Conservation (phyloP, 2,113 vertebrate genomes). For the Cebus imitator region DNA sequence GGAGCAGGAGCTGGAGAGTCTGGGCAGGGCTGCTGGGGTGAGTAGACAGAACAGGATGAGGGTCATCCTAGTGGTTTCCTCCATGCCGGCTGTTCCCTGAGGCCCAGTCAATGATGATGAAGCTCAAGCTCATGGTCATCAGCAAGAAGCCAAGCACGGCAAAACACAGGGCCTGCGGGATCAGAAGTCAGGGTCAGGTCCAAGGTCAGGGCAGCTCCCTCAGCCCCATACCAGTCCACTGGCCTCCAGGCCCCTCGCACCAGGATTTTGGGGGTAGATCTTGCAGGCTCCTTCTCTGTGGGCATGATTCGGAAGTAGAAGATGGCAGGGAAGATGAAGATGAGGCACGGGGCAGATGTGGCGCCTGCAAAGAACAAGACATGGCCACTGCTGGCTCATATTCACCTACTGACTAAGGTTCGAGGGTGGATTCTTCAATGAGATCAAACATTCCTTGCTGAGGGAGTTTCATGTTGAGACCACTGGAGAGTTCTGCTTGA, state of each 20-base stretch:
- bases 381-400: background rate
- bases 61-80: constrained; percentile 90
- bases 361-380: constrained; percentile 86
- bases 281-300: constrained; percentile 93
- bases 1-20: constrained; percentile 1
- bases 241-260: constrained; percentile 81
- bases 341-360: constrained; percentile 97
- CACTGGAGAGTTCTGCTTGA: background rate
- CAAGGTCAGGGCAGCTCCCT: background rate
- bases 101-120: constrained; percentile 97
- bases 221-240: background rate
- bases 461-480: background rate
- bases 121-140: constrained; percentile 98
- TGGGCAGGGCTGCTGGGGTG: background rate
- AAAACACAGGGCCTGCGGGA: constrained; percentile 91
- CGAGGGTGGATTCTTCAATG: background rate
- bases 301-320: constrained; percentile 98
- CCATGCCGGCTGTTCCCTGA: constrained; percentile 84
- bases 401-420: background rate
- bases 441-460: background rate
- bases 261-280: constrained; percentile 92
- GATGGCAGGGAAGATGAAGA: constrained; percentile 98
- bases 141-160: constrained; percentile 92
- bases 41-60: background rate
- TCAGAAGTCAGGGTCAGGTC: constrained; percentile 52